Evolutionary conservation across 1,140 invertebrate genomes (phyloP).

Genomic region (Chlorops oryzae): DNA sequence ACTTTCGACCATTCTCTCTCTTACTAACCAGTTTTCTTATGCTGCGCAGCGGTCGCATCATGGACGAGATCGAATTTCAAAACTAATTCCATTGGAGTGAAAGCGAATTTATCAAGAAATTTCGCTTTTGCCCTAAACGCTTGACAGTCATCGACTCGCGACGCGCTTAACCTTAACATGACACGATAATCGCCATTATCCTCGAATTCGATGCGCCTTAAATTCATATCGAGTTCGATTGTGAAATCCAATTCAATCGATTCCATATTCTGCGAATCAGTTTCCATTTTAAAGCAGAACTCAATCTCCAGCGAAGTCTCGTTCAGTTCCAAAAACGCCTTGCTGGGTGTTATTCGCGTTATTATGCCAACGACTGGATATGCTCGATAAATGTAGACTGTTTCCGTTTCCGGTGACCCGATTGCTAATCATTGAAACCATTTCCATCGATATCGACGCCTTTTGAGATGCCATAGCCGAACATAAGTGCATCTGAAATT

Average conservation of each 20-base stretch:
- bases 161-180: constrained; percentile 24
- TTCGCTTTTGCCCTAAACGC: constrained; percentile 28
- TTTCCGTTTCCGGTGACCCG: constrained; percentile 53
- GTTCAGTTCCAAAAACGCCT: constrained; percentile 49
- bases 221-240: constrained; percentile 6
- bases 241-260: constrained; percentile 29
- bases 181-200: constrained; percentile 24
- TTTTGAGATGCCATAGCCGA: constrained; percentile 56
- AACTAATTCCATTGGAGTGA: constrained; percentile 42
- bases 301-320: constrained; percentile 49
- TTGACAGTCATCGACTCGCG: constrained; percentile 23
- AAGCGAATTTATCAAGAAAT: constrained; percentile 39
- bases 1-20: too few relatives aligned
- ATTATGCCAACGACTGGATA: constrained; percentile 51
- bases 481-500: constrained; percentile 21
- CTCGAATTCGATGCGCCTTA: constrained; percentile 17
- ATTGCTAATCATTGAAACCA: constrained; percentile 57
- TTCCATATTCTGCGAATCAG: constrained; percentile 29
- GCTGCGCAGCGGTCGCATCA: constrained; percentile 27
- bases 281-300: constrained; percentile 44
- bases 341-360: constrained; percentile 46
- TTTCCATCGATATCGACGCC: constrained; percentile 56
- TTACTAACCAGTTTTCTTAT: too few relatives aligned
- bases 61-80: constrained; percentile 38
- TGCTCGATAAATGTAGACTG: constrained; percentile 51